A percentile compares a stretch with the other conserved stretches of the same genome.
Evolutionary conservation across 2,113 vertebrate genomes (phyloP).

Genomic region (Aythya baeri): DNA sequence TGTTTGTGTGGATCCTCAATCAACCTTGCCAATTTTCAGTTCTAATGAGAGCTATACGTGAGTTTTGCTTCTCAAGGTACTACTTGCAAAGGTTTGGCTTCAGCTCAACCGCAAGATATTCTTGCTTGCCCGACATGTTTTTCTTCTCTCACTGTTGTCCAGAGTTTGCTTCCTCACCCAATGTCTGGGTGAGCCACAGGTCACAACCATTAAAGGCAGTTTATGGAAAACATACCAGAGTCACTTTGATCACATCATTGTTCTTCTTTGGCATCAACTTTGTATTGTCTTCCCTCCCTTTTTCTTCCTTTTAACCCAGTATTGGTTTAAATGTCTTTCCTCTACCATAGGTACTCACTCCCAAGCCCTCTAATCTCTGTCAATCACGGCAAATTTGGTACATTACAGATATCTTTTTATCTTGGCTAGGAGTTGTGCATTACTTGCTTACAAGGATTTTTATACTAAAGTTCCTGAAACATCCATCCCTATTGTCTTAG

Average conservation of each 20-base stretch:
- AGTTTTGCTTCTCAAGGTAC: background rate
- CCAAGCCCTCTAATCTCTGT: background rate
- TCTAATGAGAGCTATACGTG: background rate
- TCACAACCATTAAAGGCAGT: background rate
- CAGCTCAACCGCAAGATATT: background rate
- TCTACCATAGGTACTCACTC: background rate
- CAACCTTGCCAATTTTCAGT: background rate
- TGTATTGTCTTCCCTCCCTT: background rate
- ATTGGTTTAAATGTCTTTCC: background rate
- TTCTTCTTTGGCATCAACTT: background rate
- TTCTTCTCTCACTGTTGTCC: background rate
- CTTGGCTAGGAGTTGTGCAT: background rate
- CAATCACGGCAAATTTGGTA: background rate
- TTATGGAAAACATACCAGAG: background rate
- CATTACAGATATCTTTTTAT: background rate
- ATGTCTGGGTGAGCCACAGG: background rate
- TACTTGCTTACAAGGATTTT: background rate
- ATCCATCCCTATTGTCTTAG: background rate
- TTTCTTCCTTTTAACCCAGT: background rate
- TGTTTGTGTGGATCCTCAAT: background rate
- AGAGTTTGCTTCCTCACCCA: background rate
- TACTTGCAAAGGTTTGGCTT: background rate
- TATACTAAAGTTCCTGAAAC: background rate
- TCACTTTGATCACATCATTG: background rate
- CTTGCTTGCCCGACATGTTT: background rate